Conservation (phyloP, 1,140 invertebrate genomes). For the Acromyrmex heyeri region DNA sequence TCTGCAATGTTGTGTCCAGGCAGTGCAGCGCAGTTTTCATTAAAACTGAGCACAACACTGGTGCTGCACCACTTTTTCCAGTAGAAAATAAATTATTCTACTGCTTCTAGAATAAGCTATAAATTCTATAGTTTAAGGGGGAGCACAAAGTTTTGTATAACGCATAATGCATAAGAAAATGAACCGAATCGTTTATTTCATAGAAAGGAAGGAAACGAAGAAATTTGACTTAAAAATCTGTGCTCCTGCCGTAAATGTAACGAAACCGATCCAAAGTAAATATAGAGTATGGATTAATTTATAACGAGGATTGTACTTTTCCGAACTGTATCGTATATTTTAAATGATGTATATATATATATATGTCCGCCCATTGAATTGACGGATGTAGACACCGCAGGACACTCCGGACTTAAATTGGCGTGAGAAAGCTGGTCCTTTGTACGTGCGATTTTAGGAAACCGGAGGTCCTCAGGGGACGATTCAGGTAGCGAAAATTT, state of each 20-base stretch:
- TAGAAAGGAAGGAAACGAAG: too few species aligned
- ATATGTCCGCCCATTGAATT: background rate
- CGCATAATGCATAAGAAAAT: too few species aligned
- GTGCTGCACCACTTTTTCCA: too few species aligned
- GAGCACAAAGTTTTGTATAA: too few species aligned
- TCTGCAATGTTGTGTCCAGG: too few species aligned
- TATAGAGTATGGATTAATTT: too few species aligned
- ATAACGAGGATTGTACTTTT: background rate
- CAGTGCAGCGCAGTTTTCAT: too few species aligned
- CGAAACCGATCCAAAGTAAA: background rate
- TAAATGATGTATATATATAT: conserved; percentile 12
- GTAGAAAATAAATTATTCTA: too few species aligned
- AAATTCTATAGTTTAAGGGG: background rate
- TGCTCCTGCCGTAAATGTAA: background rate
- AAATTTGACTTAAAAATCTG: too few species aligned
- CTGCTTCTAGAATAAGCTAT: background rate
- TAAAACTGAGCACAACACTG: too few species aligned
- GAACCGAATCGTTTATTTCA: too few species aligned
- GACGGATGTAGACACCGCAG: conserved; percentile 18
- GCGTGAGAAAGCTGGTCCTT: conserved; percentile 70
- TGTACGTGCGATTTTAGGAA: background rate
- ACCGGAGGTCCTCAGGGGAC: background rate
- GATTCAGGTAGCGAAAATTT: conserved; percentile 51
- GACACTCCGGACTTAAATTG: conserved; percentile 47
- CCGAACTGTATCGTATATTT: background rate